Conservation (phyloP, 2,888 invertebrate genomes). For the Parnassius orleans region DNA sequence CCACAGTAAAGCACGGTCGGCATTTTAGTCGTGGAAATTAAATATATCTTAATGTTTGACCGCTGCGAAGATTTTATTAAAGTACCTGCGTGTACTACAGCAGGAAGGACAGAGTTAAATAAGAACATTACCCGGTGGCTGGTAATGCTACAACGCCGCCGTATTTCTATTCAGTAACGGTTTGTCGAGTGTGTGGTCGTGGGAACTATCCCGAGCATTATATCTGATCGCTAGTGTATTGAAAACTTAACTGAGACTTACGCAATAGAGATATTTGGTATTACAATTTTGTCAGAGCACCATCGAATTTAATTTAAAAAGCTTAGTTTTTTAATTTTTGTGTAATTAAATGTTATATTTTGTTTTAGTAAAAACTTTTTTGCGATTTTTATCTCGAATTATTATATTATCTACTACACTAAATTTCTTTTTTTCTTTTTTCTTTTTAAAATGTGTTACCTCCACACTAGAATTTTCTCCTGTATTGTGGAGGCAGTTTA, state of each 20-base stretch:
- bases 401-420: no score
- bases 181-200: constrained; percentile 12
- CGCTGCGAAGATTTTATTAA: constrained; percentile 7
- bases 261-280: neutral
- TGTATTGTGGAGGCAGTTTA: no score
- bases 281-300: no score
- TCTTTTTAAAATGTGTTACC: no score
- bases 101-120: constrained; percentile 7
- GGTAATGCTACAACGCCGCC: neutral
- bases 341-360: no score
- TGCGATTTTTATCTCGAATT: no score
- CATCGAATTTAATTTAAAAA: no score
- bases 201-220: constrained; percentile 6
- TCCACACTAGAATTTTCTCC: no score
- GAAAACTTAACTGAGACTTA: constrained; percentile 3
- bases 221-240: neutral
- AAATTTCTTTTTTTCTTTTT: no score
- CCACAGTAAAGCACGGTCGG: neutral
- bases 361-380: no score
- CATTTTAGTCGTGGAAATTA: neutral
- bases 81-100: constrained; percentile 5
- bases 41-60: neutral
- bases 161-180: neutral
- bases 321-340: no score
- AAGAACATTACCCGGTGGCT: neutral